These are phyloP conservation scores for Chloromyia formosa DNA, from an alignment of 2,888 invertebrate species.

Conservation along the genomic window DNA sequence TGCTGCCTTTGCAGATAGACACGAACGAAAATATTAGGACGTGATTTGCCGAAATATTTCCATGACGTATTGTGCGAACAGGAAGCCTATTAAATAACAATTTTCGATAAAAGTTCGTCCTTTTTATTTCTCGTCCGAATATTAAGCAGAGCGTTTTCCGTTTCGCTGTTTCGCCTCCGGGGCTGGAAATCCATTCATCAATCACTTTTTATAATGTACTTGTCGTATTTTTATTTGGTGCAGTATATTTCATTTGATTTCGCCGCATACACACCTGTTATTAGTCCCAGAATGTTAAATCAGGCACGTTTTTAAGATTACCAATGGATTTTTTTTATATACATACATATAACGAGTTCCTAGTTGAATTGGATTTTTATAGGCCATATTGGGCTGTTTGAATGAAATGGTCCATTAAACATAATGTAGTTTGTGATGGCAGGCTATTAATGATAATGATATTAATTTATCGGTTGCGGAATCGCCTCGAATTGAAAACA, in stretches of 20 bases:
- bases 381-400: too few relatives aligned
- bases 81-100: slow-evolving; percentile 42
- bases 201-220: slow-evolving; percentile 38
- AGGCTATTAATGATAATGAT: too few relatives aligned
- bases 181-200: slow-evolving; percentile 20
- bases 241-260: slow-evolving; percentile 35
- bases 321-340: background rate
- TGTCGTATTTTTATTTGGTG: slow-evolving; percentile 23
- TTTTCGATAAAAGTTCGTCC: slow-evolving; percentile 24
- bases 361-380: too few relatives aligned
- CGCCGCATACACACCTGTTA: slow-evolving; percentile 17
- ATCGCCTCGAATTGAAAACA: too few relatives aligned
- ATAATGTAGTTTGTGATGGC: too few relatives aligned
- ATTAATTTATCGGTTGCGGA: too few relatives aligned
- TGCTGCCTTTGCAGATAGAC: slow-evolving; percentile 5
- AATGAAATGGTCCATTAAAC: too few relatives aligned
- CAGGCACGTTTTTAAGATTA: slow-evolving; percentile 24
- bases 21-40: slow-evolving; percentile 30
- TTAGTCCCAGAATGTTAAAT: background rate
- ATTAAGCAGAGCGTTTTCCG: background rate
- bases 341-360: too few relatives aligned
- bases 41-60: slow-evolving; percentile 37
- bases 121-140: slow-evolving; percentile 1
- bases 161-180: background rate
- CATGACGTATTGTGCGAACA: slow-evolving; percentile 22